Base-by-base conservation (phyloP, 1,140 invertebrate genomes). In the Heliconius congener region DNA sequence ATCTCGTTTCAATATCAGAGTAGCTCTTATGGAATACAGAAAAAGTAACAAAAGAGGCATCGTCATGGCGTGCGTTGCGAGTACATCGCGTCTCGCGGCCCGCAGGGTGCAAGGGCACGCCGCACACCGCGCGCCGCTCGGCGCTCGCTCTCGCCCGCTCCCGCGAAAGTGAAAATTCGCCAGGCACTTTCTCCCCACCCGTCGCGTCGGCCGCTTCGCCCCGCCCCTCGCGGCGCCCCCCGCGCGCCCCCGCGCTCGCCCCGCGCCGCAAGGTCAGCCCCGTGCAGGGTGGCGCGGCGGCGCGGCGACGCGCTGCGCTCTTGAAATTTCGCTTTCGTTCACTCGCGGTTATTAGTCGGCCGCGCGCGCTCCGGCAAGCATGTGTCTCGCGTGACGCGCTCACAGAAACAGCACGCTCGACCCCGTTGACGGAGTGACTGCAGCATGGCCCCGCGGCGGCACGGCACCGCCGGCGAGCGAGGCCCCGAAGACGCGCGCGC, bases 321-420 rank as follows among this genome's bases (percentile, higher is more conserved):
- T 95, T 95, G 94, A 95, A 95, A 95, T 94, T 95, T 95, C 94
- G 94, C 94, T 95, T 95, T 95, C 94, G 93, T 95, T 94, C 89
- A 88, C 86, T 90, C 91, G 91, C 88, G 88, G 90, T 93, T 93
- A 95, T 94, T 95, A 95, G 93, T 95, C 92, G 91, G 92, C 90
- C 93, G 93, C 90, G 92, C 92, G 94, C 92, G 93, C 90, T 91
- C 87, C 89, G 91, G 87, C 85, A 89, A 91, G 90, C 91, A 93
- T 93, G 93, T 93, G 91, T 90, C 74, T 89, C 84, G 88, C 79
- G 90, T 93, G 91, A 92, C 90, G 88, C 87, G 87, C 88, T 88
- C 85, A 83, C 84, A 81, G 13, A 86, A 75, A 84, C 85, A 80
- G 84, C 87, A 91, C 90, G 85, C 91, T 92, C 93, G 90, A 90